These are phyloP conservation scores for Microtus richardsoni DNA, from an alignment of 2,113 vertebrate genomes.

Conservation along the genomic window DNA sequence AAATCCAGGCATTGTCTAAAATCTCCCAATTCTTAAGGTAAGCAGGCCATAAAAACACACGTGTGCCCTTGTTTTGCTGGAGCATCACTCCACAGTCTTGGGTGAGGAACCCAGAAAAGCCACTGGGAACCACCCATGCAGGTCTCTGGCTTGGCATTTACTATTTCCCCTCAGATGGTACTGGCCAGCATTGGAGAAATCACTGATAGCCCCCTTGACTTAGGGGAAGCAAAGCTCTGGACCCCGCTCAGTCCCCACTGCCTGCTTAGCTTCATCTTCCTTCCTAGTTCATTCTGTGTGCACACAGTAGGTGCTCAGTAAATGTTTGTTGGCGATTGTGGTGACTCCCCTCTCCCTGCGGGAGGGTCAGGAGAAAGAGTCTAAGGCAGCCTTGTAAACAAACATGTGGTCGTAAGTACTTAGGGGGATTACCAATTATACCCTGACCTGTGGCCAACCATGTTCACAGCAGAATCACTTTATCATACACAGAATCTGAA, in stretches of 20 bases:
- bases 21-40: neutral
- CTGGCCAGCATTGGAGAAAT: neutral
- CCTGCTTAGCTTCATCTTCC: neutral
- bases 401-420: neutral
- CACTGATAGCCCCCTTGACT: fast-evolving
- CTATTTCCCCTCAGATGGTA: neutral
- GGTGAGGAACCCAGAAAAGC: neutral
- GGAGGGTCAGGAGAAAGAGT: neutral
- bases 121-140: neutral
- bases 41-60: neutral
- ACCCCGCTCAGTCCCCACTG: fast-evolving
- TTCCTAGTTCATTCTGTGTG: neutral
- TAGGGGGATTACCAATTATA: neutral
- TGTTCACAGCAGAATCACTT: too few relatives aligned
- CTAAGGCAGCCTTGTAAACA: neutral
- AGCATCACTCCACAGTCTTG: neutral
- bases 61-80: neutral
- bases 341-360: too few relatives aligned
- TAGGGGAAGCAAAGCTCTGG: fast-evolving
- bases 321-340: neutral
- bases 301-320: neutral
- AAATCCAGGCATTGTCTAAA: neutral
- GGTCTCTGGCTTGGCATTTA: neutral
- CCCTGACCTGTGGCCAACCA: too few relatives aligned
- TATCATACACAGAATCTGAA: too few relatives aligned